Evolutionary conservation across 2,888 invertebrate species (phyloP), one percentile per base, ranked within the genome.

Genomic region (Callinectes sapidus): DNA sequence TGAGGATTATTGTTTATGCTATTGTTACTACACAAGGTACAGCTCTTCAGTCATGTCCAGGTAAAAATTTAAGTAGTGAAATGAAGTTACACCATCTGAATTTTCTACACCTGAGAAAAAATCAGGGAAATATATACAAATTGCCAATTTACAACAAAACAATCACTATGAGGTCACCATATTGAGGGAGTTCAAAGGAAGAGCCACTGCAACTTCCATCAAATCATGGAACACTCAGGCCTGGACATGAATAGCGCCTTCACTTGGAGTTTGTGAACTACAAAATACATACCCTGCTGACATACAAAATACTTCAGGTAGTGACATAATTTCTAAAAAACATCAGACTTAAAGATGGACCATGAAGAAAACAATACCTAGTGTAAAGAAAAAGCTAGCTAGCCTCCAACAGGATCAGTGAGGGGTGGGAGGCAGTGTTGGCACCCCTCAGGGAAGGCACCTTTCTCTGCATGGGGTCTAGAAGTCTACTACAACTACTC

Each of bases 391-490:
- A 81, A 81, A 35, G 32, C 28, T 88, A 86, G 32, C 66, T 77
- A 86, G 87, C 91, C 91, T 91, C 91, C 89, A 35, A 89, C 89
- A 77, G 81, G 88, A 87, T 87, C 66, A 91, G 28, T 88, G 88
- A 91, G 91, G 91, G 91, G 91, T 28, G 91, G 91, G 88, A 88
- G 87, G 91, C 91, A 66, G 18, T 90, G 81, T 35, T 87, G 86
- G 87, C 90, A 92, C 92, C 90, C 92, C 90, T 92, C 92, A 92
- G 90, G 92, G 92, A 92, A 92, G 92, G 92, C 92, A 92, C 92
- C 92, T 92, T 90, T 92, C 92, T 92, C 91, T 91, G 91, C 91
- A 91, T 91, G 91, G 91, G 87, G 91, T 90, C 90, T 90, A 90
- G 32, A 61, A 86, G 85, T 90, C 39, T 86, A 81, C 81, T 81